Percentiles rank a stretch among this genome's conserved stretches.
These are phyloP conservation scores for Sciurus vulgaris DNA, from an alignment of 2,797 vertebrate species.

Conservation along the genomic window DNA sequence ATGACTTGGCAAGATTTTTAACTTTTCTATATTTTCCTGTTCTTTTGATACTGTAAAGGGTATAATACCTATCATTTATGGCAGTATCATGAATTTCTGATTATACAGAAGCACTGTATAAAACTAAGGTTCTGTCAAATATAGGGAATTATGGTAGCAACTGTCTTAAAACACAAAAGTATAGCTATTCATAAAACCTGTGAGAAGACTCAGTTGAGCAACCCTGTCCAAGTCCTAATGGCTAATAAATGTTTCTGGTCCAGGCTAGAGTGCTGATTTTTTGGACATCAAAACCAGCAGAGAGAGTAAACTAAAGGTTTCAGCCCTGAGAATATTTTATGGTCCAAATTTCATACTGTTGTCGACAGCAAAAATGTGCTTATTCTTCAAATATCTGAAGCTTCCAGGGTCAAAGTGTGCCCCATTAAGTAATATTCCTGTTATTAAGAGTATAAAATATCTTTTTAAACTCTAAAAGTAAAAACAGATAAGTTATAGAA, in stretches of 20 bases:
- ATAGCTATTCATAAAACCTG: conserved; percentile 40
- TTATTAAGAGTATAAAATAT: neutral
- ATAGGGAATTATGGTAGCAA: conserved; percentile 32
- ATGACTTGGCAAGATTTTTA: neutral
- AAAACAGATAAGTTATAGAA: conserved; percentile 17
- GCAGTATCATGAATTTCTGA: conserved; percentile 4
- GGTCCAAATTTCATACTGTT: conserved; percentile 21
- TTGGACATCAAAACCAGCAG: neutral
- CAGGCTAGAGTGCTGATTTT: neutral
- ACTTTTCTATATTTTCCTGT: neutral
- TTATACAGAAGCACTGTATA: neutral
- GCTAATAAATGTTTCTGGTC: neutral
- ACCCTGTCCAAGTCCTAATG: neutral
- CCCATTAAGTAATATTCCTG: neutral
- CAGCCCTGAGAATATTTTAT: neutral
- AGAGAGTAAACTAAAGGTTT: neutral
- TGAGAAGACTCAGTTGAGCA: conserved; percentile 11
- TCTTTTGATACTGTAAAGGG: conserved; percentile 32
- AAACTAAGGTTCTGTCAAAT: conserved; percentile 34
- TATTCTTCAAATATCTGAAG: conserved; percentile 25
- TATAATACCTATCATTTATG: neutral
- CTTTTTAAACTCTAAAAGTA: conserved; percentile 45
- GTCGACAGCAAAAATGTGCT: neutral
- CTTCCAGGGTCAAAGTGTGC: neutral
- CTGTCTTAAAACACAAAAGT: conserved; percentile 6